Evolutionary conservation across 2,113 vertebrate species (phyloP).

Genomic region (Grallaria varia): DNA sequence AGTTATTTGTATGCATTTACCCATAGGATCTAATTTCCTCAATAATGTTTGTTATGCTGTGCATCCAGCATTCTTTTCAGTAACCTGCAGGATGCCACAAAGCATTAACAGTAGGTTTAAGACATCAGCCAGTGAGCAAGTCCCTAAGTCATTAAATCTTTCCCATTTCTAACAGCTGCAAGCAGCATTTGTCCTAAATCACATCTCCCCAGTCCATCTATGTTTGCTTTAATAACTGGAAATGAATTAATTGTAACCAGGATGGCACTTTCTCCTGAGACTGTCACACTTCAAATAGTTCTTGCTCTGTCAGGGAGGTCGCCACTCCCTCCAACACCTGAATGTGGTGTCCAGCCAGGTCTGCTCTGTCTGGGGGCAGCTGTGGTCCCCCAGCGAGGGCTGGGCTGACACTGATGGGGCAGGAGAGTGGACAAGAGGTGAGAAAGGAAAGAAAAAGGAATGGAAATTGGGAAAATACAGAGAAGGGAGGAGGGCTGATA

Average conservation of each 20-base stretch:
- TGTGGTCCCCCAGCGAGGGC: background rate
- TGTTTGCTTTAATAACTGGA: background rate
- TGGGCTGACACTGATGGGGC: background rate
- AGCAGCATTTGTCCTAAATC: background rate
- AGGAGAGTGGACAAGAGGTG: background rate
- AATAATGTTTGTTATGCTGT: background rate
- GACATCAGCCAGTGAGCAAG: background rate
- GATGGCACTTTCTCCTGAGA: background rate
- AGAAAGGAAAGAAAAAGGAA: background rate
- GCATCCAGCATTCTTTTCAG: background rate
- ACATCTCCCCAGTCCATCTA: background rate
- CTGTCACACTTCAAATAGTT: background rate
- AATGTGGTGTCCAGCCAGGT: rapidly evolving
- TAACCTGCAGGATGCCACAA: background rate
- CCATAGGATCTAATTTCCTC: background rate
- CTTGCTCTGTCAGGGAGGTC: background rate
- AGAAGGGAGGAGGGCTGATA: background rate
- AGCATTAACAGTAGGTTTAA: background rate
- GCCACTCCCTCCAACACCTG: background rate
- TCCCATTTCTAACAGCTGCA: background rate
- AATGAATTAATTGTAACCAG: background rate
- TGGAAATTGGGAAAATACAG: background rate
- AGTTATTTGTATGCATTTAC: background rate
- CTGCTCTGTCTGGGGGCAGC: background rate
- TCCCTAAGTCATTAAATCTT: background rate